A percentile compares a stretch with the other conserved stretches of the same genome.
Evolutionary conservation across 30 jellyfish, hydroid and myxozoan genomes (phyloP).

Genomic region (Pseudorhiza aurosa): DNA sequence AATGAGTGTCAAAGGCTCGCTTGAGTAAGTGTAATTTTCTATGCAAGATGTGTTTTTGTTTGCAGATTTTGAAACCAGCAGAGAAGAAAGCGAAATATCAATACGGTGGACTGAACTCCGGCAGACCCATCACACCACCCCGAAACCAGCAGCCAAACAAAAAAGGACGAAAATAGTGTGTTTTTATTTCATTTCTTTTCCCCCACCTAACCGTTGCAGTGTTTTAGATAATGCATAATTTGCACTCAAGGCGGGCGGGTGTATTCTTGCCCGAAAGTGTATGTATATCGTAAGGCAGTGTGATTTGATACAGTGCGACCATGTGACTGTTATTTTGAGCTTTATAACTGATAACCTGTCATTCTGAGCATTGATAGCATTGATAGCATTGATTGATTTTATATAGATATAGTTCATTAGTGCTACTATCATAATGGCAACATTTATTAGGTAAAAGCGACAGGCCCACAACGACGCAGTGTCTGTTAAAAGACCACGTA

Average conservation of each 20-base stretch:
- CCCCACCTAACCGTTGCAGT: neutral
- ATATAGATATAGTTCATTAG: no score
- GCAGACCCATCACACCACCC: conserved; percentile 99
- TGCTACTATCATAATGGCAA: no score
- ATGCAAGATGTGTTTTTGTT: no score
- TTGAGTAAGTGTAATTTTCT: no score
- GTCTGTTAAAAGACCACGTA: no score
- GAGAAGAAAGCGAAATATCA: conserved; percentile 98
- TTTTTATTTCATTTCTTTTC: neutral
- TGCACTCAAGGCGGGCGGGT: neutral
- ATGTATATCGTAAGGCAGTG: conserved; percentile 9
- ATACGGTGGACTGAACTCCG: conserved; percentile 97
- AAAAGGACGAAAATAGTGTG: conserved; percentile 75
- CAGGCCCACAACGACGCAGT: no score
- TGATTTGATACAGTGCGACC: neutral
- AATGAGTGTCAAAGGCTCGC: no score
- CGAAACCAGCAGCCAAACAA: conserved; percentile 86
- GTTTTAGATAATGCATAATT: conserved; percentile 24
- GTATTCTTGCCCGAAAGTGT: neutral
- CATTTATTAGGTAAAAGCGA: no score
- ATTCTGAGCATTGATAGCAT: no score
- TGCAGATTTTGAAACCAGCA: conserved; percentile 98
- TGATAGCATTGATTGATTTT: no score
- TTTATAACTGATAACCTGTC: no score
- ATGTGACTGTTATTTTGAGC: neutral